Base-by-base conservation (phyloP, 1,140 invertebrate species). In the Sitobion miscanthi region DNA sequence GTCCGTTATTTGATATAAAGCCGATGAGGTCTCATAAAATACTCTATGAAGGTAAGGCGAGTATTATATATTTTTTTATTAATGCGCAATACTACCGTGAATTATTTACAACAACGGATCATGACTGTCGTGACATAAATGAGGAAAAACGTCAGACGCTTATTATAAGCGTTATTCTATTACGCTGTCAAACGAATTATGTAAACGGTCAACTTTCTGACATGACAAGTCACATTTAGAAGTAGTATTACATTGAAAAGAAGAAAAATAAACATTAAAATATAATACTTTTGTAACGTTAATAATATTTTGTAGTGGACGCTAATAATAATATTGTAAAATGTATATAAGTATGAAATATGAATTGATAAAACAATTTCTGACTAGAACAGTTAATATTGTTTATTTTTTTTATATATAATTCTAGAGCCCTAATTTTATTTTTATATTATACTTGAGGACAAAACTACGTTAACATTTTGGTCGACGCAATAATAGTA, bases 61-160 rank as follows among this genome's bases (percentile, higher is more conserved):
- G 47, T 38, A 86, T 45, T 45, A 86, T 86, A 42, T 83, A 47
- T 47, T 52, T 54, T 54, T 89, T 54, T 89, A 35, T 54, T 89
- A 38, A 89, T 49, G 87, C 87, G 47, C 49, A 54, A 89, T 89
- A 77, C 0, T 54, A 54, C n/a, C 14, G 8, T 85, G 42, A 85
- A 92, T 54, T 49, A n/a, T 91, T 91, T 42, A 85, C 47, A 83
- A 52, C 90, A n/a, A 49, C 62, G 57, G 90, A 42, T 57, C 57
- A 38, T n/a, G 57, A 35, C 45, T 7, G 77, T 83, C 35, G 38
- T 77, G 57, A 35, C 62, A 47, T n/a, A 38, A 77, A 82, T n/a
- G 62, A 77, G 90, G 62, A 91, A 91, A 91, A 77, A 77, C 62
- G 62, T 77, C 14, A 6, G n/a, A 49, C 38, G 7, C 42, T n/a